Conservation (phyloP, 2,888 invertebrate genomes). For the Leptinotarsa rubiginosa region DNA sequence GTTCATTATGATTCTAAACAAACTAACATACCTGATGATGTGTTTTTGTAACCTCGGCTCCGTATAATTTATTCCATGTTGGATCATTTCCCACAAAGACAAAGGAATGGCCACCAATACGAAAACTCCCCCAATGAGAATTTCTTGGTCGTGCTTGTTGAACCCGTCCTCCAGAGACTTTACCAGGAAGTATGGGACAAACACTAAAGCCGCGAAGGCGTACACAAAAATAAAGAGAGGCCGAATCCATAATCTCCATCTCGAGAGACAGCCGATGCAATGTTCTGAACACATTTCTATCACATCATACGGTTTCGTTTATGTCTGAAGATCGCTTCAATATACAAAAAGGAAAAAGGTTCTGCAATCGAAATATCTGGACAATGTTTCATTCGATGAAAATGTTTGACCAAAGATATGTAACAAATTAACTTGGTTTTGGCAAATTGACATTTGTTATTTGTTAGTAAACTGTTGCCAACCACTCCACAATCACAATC, state of each 20-base stretch:
- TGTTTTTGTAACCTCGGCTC: slow-evolving; percentile 93
- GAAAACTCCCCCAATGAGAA: slow-evolving; percentile 90
- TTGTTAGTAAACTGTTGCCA: too few relatives aligned
- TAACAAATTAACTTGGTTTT: too few relatives aligned
- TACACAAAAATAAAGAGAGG: slow-evolving; percentile 86
- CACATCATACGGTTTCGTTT: slow-evolving; percentile 26
- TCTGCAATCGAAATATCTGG: too few relatives aligned
- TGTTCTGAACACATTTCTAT: slow-evolving; percentile 57
- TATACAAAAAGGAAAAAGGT: too few relatives aligned
- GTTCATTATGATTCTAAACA: background rate
- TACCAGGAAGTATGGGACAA: slow-evolving; percentile 85
- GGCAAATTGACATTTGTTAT: too few relatives aligned
- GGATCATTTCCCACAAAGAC: slow-evolving; percentile 94
- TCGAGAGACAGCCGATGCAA: slow-evolving; percentile 60
- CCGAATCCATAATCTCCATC: slow-evolving; percentile 91
- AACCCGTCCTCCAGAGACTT: slow-evolving; percentile 86
- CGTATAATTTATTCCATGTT: slow-evolving; percentile 93
- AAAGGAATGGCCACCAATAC: slow-evolving; percentile 91
- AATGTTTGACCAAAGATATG: too few relatives aligned
- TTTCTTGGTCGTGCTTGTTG: slow-evolving; percentile 81
- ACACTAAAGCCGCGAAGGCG: slow-evolving; percentile 82
- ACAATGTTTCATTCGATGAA: too few relatives aligned
- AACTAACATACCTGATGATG: slow-evolving; percentile 81
- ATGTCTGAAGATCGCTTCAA: background rate
- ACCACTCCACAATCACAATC: too few relatives aligned